Conservation (phyloP, 1,140 invertebrate species). For the Brachionus rubens region DNA sequence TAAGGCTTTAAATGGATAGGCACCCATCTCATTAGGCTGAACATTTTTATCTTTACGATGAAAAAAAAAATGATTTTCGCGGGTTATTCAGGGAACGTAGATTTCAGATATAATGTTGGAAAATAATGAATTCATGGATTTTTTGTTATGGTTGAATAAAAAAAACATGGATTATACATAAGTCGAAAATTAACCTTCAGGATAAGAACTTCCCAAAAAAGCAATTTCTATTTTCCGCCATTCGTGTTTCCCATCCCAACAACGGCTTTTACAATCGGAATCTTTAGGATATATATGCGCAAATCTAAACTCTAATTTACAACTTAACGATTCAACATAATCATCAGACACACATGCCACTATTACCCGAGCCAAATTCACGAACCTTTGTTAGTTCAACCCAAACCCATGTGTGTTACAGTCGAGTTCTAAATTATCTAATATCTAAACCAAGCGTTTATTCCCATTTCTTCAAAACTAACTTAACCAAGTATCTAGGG, state of each 20-base stretch:
- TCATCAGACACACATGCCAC: slow-evolving; percentile 45
- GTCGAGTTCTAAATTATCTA: not conserved
- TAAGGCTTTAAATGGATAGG: too few species aligned
- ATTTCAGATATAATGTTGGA: too few species aligned
- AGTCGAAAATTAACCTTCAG: slow-evolving; percentile 54
- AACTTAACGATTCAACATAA: slow-evolving; percentile 55
- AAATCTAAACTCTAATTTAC: slow-evolving; percentile 29
- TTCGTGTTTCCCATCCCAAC: slow-evolving; percentile 31
- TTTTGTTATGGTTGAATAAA: too few species aligned
- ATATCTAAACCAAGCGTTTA: slow-evolving; percentile 56
- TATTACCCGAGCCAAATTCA: slow-evolving; percentile 24
- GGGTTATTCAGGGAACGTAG: too few species aligned
- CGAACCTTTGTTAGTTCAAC: not conserved
- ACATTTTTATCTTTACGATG: too few species aligned
- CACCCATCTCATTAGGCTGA: too few species aligned
- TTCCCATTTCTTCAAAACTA: slow-evolving; percentile 52
- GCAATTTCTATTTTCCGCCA: slow-evolving; percentile 51
- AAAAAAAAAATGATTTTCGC: too few species aligned
- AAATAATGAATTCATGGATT: too few species aligned
- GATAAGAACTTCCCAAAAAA: slow-evolving; percentile 52
- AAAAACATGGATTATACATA: too few species aligned
- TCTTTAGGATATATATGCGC: not conserved
- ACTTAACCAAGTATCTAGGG: slow-evolving; percentile 53
- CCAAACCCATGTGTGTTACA: not conserved
- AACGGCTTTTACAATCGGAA: not conserved